Conservation (phyloP, 2,888 invertebrate species). For the Eristalis pertinax region DNA sequence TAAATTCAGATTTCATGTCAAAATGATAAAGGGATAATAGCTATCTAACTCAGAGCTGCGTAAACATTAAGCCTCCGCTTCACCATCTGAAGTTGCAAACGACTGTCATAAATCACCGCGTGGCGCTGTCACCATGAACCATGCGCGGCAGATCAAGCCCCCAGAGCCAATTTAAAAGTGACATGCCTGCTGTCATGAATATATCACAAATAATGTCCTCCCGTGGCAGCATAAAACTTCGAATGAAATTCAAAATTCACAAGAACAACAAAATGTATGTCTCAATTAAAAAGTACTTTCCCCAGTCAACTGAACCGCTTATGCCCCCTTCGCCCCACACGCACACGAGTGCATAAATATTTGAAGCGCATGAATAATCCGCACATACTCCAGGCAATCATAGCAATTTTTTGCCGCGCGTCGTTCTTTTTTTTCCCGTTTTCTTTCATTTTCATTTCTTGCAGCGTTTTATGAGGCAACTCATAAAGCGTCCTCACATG, state of each 20-base stretch:
- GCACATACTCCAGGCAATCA: background rate
- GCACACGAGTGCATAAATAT: background rate
- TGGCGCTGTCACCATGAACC: no score
- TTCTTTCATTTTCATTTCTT: background rate
- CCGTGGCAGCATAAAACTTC: background rate
- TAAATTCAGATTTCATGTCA: no score
- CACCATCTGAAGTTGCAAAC: no score
- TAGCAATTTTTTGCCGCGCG: background rate
- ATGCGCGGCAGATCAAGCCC: background rate
- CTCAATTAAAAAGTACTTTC: conserved; percentile 1
- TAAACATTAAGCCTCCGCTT: no score
- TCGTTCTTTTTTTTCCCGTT: background rate
- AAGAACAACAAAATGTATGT: background rate
- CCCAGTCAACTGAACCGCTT: background rate
- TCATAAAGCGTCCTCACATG: background rate
- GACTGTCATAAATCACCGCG: no score
- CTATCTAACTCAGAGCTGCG: no score
- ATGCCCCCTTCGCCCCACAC: background rate
- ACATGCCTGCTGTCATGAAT: background rate
- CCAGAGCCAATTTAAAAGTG: background rate
- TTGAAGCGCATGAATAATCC: background rate
- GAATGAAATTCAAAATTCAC: background rate
- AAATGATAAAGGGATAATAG: no score
- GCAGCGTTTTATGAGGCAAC: background rate
- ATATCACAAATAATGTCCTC: background rate